Base-by-base conservation (phyloP, 2,797 vertebrate genomes). In the Notamacropus eugenii region DNA sequence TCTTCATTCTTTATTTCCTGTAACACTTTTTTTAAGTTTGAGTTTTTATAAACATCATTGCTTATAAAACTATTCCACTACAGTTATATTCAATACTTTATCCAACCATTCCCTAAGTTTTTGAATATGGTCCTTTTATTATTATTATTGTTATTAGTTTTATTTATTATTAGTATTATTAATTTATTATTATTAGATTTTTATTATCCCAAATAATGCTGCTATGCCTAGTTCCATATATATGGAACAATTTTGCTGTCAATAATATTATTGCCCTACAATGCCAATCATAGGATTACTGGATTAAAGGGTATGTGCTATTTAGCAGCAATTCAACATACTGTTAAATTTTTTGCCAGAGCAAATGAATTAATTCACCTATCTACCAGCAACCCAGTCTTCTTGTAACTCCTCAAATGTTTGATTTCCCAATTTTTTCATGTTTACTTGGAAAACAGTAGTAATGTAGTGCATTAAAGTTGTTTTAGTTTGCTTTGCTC, bases 391-490 rank as follows among this genome's bases (percentile, higher is more conserved):
- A 82, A 6, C 22, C 22, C 40, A 34, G 40, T 46, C 22, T 46
- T 82, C 19, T 24, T 82, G 74, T 22, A 82, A 82, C 4, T 46
- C 0, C 16, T 82, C 19, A 82, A 82, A 82, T 46, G 16, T 2
- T 46, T 82, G 46, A 46, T 82, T 82, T 46, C 3, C 9, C 40
- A 46, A 27, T 82, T 82, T 82, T 9, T 82, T 1, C n/a, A 82
- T 24, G 19, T 46, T 82, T 82, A 2, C 9, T 46, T 40, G 74
- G n/a, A 8, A 46, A 82, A 46, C 0, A 46, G n/a, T 24, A 46
- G 8, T 46, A 24, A 10, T 8, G 0, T 82, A 46, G 16, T 22
- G 0, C 5, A 40, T 40, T 40, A 9, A 4, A n/a, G 1, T 40
- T 74, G 2, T 82, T 82, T 82, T 27, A 82, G 9, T 24, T 82